A percentile compares a stretch with the other conserved stretches of the same genome.
Conservation (phyloP, 2,113 vertebrate genomes). For the Tetrao urogallus region DNA sequence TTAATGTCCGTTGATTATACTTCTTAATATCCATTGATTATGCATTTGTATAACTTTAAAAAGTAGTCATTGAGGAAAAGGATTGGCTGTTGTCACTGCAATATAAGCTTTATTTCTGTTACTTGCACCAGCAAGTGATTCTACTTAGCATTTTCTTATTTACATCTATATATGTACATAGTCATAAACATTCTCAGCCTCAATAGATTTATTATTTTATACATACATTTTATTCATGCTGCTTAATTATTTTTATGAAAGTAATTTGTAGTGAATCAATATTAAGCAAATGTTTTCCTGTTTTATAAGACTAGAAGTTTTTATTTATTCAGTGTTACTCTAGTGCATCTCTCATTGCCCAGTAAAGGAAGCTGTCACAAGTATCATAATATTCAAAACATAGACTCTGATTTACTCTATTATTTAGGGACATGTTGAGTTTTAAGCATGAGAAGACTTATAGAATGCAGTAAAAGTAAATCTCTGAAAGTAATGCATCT, state of each 20-base stretch:
- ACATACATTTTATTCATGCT: neutral
- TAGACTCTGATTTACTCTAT: neutral
- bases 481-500: too few relatives aligned
- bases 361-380: neutral
- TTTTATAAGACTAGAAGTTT: neutral
- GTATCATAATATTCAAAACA: neutral
- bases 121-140: neutral
- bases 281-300: neutral
- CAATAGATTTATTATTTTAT: neutral
- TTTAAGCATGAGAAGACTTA: neutral
- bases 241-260: neutral
- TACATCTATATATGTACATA: neutral
- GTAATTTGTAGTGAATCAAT: neutral
- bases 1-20: too few relatives aligned
- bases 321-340: neutral
- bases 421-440: neutral
- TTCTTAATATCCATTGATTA: too few relatives aligned
- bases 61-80: neutral
- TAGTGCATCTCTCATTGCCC: neutral
- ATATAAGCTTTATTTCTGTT: neutral
- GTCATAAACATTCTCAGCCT: neutral
- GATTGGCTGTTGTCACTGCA: neutral
- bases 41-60: neutral
- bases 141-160: neutral
- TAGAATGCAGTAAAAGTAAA: neutral